Evolutionary conservation across 2,888 invertebrate genomes (phyloP).

Genomic region (Poecilobothrus nobilitatus): DNA sequence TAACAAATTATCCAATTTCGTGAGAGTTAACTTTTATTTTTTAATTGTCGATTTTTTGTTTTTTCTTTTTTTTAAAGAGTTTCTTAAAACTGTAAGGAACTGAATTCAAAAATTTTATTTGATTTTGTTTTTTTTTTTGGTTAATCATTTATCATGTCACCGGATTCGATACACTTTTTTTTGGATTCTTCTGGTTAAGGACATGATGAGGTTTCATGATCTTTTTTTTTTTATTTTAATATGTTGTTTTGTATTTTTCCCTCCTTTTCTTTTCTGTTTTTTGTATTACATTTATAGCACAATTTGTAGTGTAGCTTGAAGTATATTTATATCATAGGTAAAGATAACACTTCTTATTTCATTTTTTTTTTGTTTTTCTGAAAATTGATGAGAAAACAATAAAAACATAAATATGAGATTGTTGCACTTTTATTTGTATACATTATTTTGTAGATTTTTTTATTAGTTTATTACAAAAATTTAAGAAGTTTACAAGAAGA

Average conservation of each 20-base stretch:
- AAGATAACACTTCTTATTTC: too few relatives aligned
- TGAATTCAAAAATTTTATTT: neutral
- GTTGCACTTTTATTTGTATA: too few relatives aligned
- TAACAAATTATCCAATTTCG: neutral
- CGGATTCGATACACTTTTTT: conserved; percentile 7
- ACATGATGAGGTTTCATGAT: neutral
- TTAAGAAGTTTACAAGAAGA: neutral
- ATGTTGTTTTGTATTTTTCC: neutral
- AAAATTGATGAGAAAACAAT: neutral
- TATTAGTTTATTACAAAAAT: neutral
- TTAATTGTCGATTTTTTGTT: too few relatives aligned
- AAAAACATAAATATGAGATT: neutral
- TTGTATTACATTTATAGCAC: too few relatives aligned
- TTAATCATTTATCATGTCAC: conserved; percentile 10
- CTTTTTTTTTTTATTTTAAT: neutral
- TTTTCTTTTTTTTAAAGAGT: too few relatives aligned
- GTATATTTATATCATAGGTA: too few relatives aligned
- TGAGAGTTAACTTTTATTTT: neutral
- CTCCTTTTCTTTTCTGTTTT: too few relatives aligned
- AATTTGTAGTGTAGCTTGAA: too few relatives aligned
- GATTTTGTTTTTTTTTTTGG: neutral
- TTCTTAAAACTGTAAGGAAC: neutral
- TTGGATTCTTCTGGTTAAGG: neutral
- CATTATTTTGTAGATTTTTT: neutral
- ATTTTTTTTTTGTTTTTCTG: too few relatives aligned